These are phyloP conservation scores for Deroplatys truncata DNA, from an alignment of 2,888 invertebrate genomes.

Conservation along the genomic window DNA sequence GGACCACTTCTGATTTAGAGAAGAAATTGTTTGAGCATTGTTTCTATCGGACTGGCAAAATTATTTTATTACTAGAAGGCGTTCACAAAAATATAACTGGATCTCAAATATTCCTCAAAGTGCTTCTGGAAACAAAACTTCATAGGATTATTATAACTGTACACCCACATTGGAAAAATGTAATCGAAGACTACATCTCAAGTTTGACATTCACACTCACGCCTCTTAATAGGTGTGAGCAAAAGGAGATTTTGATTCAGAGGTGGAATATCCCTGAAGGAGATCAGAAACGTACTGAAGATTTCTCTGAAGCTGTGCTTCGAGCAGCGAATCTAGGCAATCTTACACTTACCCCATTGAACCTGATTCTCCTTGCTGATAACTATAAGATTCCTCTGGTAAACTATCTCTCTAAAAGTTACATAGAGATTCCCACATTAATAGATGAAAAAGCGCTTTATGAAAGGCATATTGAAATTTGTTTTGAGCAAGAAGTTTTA, in stretches of 20 bases:
- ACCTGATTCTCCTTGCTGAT: neutral
- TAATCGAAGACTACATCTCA: neutral
- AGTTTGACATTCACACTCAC: neutral
- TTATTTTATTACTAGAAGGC: neutral
- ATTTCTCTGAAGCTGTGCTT: neutral
- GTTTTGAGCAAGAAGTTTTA: neutral
- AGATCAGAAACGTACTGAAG: neutral
- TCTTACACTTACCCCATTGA: neutral
- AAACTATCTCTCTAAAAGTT: neutral
- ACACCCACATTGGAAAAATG: neutral
- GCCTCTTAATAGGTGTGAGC: neutral
- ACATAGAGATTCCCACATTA: neutral
- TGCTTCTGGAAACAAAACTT: neutral
- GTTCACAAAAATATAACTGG: neutral
- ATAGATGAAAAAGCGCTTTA: neutral
- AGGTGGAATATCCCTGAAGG: neutral
- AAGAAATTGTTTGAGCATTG: neutral
- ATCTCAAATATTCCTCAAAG: neutral
- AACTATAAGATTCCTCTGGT: neutral
- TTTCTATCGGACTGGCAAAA: neutral
- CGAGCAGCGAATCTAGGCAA: neutral
- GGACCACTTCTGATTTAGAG: neutral
- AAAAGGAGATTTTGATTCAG: neutral
- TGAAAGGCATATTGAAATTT: neutral
- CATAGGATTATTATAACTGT: neutral